Base-by-base conservation (phyloP, 2,888 invertebrate species). In the Pyralis farinalis region DNA sequence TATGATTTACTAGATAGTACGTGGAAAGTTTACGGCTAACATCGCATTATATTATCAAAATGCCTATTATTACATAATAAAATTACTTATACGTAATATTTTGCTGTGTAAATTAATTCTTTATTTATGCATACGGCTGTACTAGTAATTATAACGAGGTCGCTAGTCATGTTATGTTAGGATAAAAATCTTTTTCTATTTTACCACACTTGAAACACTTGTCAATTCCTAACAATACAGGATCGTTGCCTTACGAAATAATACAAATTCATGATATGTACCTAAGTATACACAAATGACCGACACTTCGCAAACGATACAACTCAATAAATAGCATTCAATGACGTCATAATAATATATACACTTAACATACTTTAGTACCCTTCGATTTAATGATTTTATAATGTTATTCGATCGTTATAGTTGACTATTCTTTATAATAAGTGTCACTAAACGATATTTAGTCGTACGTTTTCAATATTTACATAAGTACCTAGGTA, bases 351-450 rank as follows among this genome's bases (percentile, higher is more conserved):
- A 65, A 69, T 71, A 75, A 75, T 74, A 16, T 77, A 78, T 86
- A 82, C 81, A 85, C 81, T 78, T 78, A 79, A 71, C 60, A 79
- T 85, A 85, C 55, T 81, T 86, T 86, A 87, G 86, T 87, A 87
- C 87, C 87, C 87, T 87, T 86, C 68, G 71, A 82, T 77, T 82
- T 79, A 81, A 82, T 81, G 84, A 76, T 83, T 86, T 63, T 68
- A 69, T 72, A 77, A 70, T 72, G 66, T 80, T 84, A 81, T 71
- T 78, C 74, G 71, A 77, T 71, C 67, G 78, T 81, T 79, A 76
- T 70, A 81, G 64, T 71, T 76, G 77, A 81, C 80, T 84, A 81
- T 76, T 63, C 47, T 68, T 75, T 72, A 64, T 60, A 53, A 62
- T 71, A 73, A 59, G 55, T 64, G 61, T 73, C 61, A 64, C 73